Evolutionary conservation across 2,888 invertebrate genomes (phyloP), one percentile per base, ranked within the genome.

Genomic region (Lasioglossum pauxillum): DNA sequence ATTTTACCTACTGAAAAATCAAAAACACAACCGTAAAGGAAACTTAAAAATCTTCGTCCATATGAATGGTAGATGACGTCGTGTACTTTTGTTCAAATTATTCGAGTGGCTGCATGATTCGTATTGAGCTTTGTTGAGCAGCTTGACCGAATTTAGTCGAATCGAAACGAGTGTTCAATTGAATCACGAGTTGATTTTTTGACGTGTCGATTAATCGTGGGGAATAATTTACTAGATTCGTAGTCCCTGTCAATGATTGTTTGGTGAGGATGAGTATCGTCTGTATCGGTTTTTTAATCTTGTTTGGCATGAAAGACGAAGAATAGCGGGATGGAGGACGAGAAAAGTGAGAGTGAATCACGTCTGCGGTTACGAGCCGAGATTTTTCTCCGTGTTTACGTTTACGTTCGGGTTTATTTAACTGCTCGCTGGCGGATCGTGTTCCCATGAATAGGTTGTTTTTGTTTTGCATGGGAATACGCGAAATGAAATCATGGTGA

Each of bases 301-400:
- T 31, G 41, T 72, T 44, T 27, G 16, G 46, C 27, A 7, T 41
- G 27, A n/a, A 44, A 8, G 41, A 72, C 27, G 44, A 71, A 71
- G 46, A 49, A 35, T 23, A 14, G 19, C 35, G 23, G n/a, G 76
- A 57, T 27, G 27, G 72, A 67, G n/a, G 64, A 64, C 69, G 72
- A 72, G 75, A 57, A 81, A 85, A 86, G 75, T 72, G 86, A 86
- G 67, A 85, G 86, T 86, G 82, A 78, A 73, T 80, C 38, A 78
- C 69, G 72, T 31, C 35, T 77, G 71, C 60, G 75, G 74, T 31
- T 71, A 41, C 60, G 27, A 2, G 64, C 31, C 78, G 73, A 46
- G 76, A 73, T 69, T 84, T 80, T 76, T 46, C 38, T 77, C 27
- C 27, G 77, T 78, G 78, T 80, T 77, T 85, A 85, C 69, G 73